A percentile compares a stretch with the other conserved stretches of the same genome.
phyloP scores from a whole-genome alignment of 1,140 invertebrate species.

The Tetragnatha versicolor region DNA sequence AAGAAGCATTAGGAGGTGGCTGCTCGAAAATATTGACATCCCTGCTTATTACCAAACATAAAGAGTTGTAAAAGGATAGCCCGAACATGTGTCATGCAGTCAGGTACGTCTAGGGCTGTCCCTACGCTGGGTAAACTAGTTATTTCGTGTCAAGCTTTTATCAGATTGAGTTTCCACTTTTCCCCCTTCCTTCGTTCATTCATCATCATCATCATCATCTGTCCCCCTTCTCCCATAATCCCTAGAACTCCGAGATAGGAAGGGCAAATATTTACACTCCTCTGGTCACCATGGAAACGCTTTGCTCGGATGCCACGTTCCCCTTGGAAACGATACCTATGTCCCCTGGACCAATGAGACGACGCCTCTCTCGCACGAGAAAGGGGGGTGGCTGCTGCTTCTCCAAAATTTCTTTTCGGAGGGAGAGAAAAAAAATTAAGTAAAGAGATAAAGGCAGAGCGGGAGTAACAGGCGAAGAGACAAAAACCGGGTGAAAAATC shows the following conservation, averaged over 20 bases:
- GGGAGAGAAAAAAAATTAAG: conserved; percentile 26
- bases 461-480: conserved; percentile 43
- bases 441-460: conserved; percentile 34
- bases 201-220: conserved; percentile 56
- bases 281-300: conserved; percentile 45
- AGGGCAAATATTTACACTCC: conserved; percentile 54
- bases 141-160: conserved; percentile 56
- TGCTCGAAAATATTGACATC: conserved; percentile 26
- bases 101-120: conserved; percentile 36
- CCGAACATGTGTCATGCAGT: conserved; percentile 47
- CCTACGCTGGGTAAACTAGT: conserved; percentile 51
- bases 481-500: conserved; percentile 52
- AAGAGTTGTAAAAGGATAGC: conserved; percentile 37
- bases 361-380: conserved; percentile 8
- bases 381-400: conserved; percentile 26
- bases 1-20: not conserved
- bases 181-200: conserved; percentile 53
- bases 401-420: conserved; percentile 11
- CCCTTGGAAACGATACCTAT: conserved; percentile 53
- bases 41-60: conserved; percentile 33
- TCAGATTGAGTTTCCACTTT: conserved; percentile 56
- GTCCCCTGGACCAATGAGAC: conserved; percentile 49
- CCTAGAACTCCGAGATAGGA: conserved; percentile 50
- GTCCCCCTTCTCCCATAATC: conserved; percentile 56
- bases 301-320: conserved; percentile 48